Evolutionary conservation across 2,113 vertebrate species (phyloP).

Genomic region (Rhinolophus sinicus): DNA sequence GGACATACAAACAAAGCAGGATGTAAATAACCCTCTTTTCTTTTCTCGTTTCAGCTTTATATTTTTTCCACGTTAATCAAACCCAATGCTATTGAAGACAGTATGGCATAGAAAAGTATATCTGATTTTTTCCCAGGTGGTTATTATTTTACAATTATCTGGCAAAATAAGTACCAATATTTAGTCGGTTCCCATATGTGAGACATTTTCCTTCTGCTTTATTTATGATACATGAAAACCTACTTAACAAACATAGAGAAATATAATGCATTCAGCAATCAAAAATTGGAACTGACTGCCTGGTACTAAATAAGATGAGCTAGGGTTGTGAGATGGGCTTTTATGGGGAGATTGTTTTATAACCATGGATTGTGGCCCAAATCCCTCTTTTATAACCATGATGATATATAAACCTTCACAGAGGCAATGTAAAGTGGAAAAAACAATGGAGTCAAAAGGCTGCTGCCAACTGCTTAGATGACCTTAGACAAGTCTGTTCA

Average conservation of each 20-base stretch:
- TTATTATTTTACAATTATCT: conserved; percentile 76
- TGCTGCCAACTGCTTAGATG: background rate
- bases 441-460: background rate
- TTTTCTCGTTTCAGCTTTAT: conserved; percentile 52
- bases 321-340: conserved; percentile 38
- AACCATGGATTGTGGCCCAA: background rate
- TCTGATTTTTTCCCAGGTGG: conserved; percentile 50
- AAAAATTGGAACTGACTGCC: conserved; percentile 20
- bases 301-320: conserved; percentile 33
- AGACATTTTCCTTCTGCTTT: conserved; percentile 51
- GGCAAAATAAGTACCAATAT: conserved; percentile 59
- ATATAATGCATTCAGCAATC: conserved; percentile 62
- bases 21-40: conserved; percentile 70
- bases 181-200: conserved; percentile 55
- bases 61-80: conserved; percentile 59
- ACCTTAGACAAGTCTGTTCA: background rate
- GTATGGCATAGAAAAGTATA: conserved; percentile 46
- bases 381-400: conserved; percentile 8
- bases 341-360: conserved; percentile 49
- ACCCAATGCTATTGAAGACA: conserved; percentile 51
- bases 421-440: background rate
- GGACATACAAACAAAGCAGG: conserved; percentile 50
- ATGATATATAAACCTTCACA: conserved; percentile 4
- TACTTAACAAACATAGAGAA: conserved; percentile 73
- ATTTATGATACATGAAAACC: conserved; percentile 55